Conservation (phyloP, 2,888 invertebrate genomes). For the Sarcophaga subvicina region DNA sequence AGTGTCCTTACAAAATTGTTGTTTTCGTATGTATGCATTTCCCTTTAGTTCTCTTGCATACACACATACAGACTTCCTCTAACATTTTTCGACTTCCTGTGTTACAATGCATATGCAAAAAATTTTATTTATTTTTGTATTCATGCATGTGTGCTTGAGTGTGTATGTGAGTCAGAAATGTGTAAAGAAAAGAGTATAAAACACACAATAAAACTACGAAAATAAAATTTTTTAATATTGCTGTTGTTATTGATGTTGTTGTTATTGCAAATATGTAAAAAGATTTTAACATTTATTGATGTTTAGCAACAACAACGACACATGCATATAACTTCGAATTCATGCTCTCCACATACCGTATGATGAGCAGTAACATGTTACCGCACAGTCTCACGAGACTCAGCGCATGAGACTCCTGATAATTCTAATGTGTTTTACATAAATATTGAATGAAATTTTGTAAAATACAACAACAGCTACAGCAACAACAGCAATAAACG, state of each 20-base stretch:
- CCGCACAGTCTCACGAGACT: conserved; percentile 8
- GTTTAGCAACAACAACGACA: conserved; percentile 20
- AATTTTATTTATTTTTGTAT: neutral
- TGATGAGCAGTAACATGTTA: neutral
- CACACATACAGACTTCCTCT: neutral
- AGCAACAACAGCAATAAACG: too few relatives aligned
- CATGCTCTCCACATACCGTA: neutral
- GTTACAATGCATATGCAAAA: neutral
- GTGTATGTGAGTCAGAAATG: neutral
- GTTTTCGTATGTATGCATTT: conserved; percentile 2
- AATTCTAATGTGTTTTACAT: conserved; percentile 53
- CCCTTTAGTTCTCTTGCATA: neutral
- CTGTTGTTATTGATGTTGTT: neutral
- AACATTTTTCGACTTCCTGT: conserved; percentile 34
- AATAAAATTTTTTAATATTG: neutral
- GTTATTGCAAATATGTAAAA: neutral
- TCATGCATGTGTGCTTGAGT: neutral
- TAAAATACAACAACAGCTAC: conserved; percentile 1
- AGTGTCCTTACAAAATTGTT: conserved; percentile 3
- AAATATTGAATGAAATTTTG: conserved; percentile 46
- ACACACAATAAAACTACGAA: neutral
- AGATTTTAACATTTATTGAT: conserved; percentile 18
- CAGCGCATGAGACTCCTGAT: conserved; percentile 39
- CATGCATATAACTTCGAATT: conserved; percentile 21
- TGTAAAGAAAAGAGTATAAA: neutral